These are phyloP conservation scores for Mastacembelus armatus DNA, from an alignment of 2,797 vertebrate species.

Conservation along the genomic window DNA sequence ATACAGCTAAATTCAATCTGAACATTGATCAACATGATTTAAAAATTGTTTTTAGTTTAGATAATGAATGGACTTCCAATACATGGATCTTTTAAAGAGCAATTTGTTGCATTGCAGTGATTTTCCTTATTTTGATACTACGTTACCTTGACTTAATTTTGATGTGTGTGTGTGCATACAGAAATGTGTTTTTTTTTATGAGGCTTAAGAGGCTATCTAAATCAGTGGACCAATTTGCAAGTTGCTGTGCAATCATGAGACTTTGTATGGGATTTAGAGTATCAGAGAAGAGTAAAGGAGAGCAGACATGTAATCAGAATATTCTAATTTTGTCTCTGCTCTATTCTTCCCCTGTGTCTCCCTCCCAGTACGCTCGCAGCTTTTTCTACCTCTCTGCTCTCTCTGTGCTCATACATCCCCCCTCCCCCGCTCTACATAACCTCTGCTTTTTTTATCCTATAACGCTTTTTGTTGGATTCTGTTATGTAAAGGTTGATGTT, in stretches of 20 bases:
- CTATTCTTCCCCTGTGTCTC: slow-evolving; percentile 40
- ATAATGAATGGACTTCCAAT: too few species aligned
- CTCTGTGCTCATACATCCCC: slow-evolving; percentile 12
- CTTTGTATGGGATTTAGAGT: slow-evolving; percentile 65
- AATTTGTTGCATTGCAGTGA: slow-evolving; percentile 15
- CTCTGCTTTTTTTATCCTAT: slow-evolving; percentile 8
- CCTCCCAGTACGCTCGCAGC: slow-evolving; percentile 22
- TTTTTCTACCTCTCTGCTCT: slow-evolving; percentile 4
- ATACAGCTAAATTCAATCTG: not conserved
- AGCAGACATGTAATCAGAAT: slow-evolving; percentile 67
- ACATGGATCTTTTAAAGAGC: slow-evolving; percentile 1
- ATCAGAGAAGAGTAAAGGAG: slow-evolving; percentile 62
- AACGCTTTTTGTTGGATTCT: not conserved
- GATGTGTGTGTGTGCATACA: not conserved
- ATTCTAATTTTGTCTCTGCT: slow-evolving; percentile 66
- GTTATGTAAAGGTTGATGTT: not conserved
- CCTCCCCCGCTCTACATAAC: slow-evolving; percentile 1
- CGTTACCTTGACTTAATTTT: slow-evolving; percentile 11
- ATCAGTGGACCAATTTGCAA: slow-evolving; percentile 68
- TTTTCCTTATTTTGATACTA: slow-evolving; percentile 25
- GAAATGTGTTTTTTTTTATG: slow-evolving; percentile 47
- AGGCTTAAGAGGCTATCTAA: slow-evolving; percentile 63
- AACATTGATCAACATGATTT: not conserved
- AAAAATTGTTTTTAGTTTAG: too few species aligned
- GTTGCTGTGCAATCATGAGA: slow-evolving; percentile 55